Base-by-base conservation (phyloP, 2,113 vertebrate genomes). In the Rhinoptilus africanus region DNA sequence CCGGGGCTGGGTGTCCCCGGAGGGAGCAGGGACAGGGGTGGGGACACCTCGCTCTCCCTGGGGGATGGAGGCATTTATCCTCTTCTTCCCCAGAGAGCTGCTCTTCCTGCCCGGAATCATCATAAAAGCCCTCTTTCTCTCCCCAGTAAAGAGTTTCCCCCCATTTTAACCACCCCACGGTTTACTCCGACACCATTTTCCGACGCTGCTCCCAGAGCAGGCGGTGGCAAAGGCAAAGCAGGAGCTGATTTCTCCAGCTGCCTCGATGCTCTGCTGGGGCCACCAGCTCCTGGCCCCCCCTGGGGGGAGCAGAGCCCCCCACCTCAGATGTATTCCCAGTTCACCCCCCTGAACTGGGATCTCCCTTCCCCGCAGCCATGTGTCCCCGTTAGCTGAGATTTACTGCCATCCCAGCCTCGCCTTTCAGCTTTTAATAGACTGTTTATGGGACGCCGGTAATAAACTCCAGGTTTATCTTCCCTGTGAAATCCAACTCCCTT, bases 401-500 rank as follows among this genome's bases (percentile, higher is more conserved):
- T 95, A 95, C 73, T 86, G 73, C 93, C 50, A 50, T 66, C 59
- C 71, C 43, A 35, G 85, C 83, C 72, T 89, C 4, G 59, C 85
- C 85, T 96, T 90, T 85, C 88, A 84, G 92, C 82, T 96, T 96
- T 96, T 96, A 96, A 95, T 86, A 95, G 95, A 43, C 93, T 88
- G 90, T 92, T 95, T 96, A 93, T 95, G 88, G 88, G 96, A 95
- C 0, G 64, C 68, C 1, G 9, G 50, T 95, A 94, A 94, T 95
- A 97, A 94, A 91, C 83, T 95, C 92, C 95, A 97, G 91, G 93
- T 96, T 97, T 93, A 91, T 96, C 95, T 96, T 86, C 79, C 95
- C 73, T 91, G 79, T 96, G 96, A 97, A 95, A 96, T 95, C 92
- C 87, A 92, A 88, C 77, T 82, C 85, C 81, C 28, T 93, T 94